Evolutionary conservation across 2,888 invertebrate genomes (phyloP), one percentile per base, ranked within the genome.

Genomic region (Geophilus truncorum): DNA sequence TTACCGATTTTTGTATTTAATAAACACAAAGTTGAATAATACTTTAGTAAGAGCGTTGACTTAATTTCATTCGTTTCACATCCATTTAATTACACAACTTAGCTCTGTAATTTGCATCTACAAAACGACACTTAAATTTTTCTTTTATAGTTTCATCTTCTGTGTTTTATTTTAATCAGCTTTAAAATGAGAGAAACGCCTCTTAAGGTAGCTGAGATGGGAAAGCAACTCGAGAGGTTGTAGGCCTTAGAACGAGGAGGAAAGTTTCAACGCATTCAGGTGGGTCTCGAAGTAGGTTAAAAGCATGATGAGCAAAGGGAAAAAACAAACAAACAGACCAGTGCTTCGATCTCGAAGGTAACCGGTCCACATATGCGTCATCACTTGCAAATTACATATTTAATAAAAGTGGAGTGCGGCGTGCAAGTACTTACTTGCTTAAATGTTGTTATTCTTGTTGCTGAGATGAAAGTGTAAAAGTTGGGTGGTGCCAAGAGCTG

Each of bases 191-290:
- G 70, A 70, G 28, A 70, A 70, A 28, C 4, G 15, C 28, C n/a
- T 10, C 28, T 70, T 70, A 70, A 70, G 18, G 18, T 15, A 7
- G 51, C 7, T 18, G 25, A 25, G 12, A 70, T 70, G 70, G 25
- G 70, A 70, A 70, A 70, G 25, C 23, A 70, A 70, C 25, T 70
- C 28, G 70, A 25, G 28, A 70, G 70, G 70, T 70, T 70, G 70
- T 70, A 70, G 70, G 25, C 70, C 70, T 70, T 70, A 25, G 15
- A 15, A 45, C 18, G 15, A 45, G 18, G 45, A 45, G 45, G 45
- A 45, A 70, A 70, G 25, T 28, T 70, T 70, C 70, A 70, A 12
- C 28, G 70, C 70, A 70, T 1, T 1, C 25, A 28, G 70, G 70
- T 70, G 70, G 70, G 25, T 70, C 28, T 70, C 7, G 23, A 23